Percentiles rank a stretch among this genome's conserved stretches.
These are phyloP conservation scores for Platerodrilus igneus DNA, from an alignment of 2,888 invertebrate genomes.

Conservation along the genomic window DNA sequence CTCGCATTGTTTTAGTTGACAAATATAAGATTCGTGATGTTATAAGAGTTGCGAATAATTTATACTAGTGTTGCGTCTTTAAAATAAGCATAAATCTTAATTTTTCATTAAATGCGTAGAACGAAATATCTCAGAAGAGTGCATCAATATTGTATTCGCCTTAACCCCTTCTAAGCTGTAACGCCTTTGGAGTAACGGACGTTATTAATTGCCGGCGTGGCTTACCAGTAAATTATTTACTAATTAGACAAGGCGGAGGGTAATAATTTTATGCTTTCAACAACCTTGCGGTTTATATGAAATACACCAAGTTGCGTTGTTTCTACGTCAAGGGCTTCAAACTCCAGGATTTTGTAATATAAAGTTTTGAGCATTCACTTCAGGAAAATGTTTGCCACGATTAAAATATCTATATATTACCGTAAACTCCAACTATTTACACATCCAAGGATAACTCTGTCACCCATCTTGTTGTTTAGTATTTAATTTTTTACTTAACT, in stretches of 20 bases:
- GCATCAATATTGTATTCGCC: constrained; percentile 31
- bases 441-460: too few species aligned
- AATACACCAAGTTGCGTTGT: too few species aligned
- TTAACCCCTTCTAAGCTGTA: constrained; percentile 31
- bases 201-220: constrained; percentile 51
- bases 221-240: constrained; percentile 53
- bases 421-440: neutral
- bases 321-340: too few species aligned
- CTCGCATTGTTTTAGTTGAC: constrained; percentile 15
- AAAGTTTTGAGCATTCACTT: too few species aligned
- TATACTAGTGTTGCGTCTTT: constrained; percentile 18
- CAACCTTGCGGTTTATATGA: constrained; percentile 40
- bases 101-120: constrained; percentile 22
- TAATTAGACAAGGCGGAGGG: constrained; percentile 50
- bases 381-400: too few species aligned
- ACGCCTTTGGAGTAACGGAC: constrained; percentile 34
- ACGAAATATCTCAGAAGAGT: constrained; percentile 20
- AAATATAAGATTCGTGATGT: constrained; percentile 23
- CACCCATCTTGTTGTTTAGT: too few species aligned
- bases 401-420: too few species aligned
- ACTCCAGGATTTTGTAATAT: too few species aligned
- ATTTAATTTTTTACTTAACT: too few species aligned
- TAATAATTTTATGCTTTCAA: constrained; percentile 44
- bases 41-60: constrained; percentile 16
- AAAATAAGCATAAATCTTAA: constrained; percentile 23